Conservation (phyloP, 2,113 vertebrate species). For the Halichoeres trimaculatus region DNA sequence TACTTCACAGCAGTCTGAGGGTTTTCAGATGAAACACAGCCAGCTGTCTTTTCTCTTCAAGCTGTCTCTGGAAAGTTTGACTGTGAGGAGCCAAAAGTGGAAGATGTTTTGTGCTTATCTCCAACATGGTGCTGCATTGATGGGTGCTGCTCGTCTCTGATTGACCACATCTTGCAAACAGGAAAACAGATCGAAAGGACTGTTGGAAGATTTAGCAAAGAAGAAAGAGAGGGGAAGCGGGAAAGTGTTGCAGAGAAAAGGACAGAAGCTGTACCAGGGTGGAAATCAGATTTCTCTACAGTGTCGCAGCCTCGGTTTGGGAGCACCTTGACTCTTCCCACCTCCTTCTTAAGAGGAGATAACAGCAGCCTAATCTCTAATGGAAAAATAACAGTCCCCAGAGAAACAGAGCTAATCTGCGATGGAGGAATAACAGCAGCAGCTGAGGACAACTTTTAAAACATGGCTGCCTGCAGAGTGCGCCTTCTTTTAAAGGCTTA, state of each 20-base stretch:
- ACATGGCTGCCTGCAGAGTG: constrained; percentile 35
- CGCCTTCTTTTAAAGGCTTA: constrained; percentile 32
- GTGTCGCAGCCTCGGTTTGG: constrained; percentile 2
- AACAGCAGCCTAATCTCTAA: constrained; percentile 55
- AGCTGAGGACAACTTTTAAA: constrained; percentile 41
- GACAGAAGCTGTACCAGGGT: constrained; percentile 8
- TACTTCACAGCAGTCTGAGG: neutral
- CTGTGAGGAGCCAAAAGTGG: neutral
- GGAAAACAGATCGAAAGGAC: neutral
- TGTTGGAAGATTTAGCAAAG: neutral
- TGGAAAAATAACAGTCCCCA: constrained; percentile 54
- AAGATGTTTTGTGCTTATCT: neutral
- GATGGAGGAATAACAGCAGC: constrained; percentile 28
- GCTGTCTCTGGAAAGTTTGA: neutral
- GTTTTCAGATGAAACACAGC: neutral
- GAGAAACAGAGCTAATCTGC: constrained; percentile 56
- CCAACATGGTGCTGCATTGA: neutral
- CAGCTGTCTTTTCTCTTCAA: neutral
- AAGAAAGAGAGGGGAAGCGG: neutral
- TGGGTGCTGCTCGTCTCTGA: neutral
- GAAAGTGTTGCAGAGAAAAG: neutral
- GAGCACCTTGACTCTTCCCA: constrained; percentile 44
- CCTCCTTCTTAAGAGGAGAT: constrained; percentile 41
- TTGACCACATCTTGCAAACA: neutral
- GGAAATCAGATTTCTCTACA: neutral